Percentiles rank a stretch among this genome's conserved stretches.
phyloP scores from a whole-genome alignment of 1,140 invertebrate genomes.

The Hylaeus volcanicus region DNA sequence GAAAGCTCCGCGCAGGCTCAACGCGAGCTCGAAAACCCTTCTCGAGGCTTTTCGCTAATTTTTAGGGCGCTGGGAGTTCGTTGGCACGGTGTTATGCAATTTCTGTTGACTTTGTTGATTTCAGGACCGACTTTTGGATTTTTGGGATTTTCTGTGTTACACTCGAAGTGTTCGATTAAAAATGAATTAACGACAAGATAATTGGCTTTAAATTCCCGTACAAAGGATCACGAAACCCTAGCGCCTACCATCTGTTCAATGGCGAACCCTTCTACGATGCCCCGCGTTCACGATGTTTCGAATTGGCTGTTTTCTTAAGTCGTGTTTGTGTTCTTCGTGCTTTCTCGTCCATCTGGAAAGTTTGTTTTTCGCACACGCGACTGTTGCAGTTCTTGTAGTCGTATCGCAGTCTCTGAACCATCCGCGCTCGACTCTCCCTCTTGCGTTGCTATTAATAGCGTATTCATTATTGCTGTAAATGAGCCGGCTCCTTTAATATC shows the following conservation, averaged over 20 bases:
- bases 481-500: slow-evolving; percentile 79
- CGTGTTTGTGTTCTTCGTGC: background rate
- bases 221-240: too few species aligned
- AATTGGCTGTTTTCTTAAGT: background rate
- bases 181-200: too few species aligned
- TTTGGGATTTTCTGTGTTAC: too few species aligned
- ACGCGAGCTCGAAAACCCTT: background rate
- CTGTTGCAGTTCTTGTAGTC: background rate
- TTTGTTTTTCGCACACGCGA: slow-evolving; percentile 34
- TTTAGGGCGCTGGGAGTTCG: too few species aligned
- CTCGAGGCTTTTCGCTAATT: background rate
- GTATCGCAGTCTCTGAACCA: background rate
- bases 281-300: background rate
- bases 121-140: too few species aligned
- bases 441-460: slow-evolving; percentile 76
- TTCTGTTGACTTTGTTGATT: too few species aligned
- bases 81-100: too few species aligned
- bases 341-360: slow-evolving; percentile 29
- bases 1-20: background rate
- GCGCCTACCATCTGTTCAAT: background rate
- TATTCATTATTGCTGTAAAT: slow-evolving; percentile 79
- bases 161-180: too few species aligned
- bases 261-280: background rate
- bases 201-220: too few species aligned
- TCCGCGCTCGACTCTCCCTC: slow-evolving; percentile 38